Percentiles rank a stretch among this genome's conserved stretches.
Evolutionary conservation across 1,140 invertebrate species (phyloP).

Genomic region (Teleopsis dalmanni): DNA sequence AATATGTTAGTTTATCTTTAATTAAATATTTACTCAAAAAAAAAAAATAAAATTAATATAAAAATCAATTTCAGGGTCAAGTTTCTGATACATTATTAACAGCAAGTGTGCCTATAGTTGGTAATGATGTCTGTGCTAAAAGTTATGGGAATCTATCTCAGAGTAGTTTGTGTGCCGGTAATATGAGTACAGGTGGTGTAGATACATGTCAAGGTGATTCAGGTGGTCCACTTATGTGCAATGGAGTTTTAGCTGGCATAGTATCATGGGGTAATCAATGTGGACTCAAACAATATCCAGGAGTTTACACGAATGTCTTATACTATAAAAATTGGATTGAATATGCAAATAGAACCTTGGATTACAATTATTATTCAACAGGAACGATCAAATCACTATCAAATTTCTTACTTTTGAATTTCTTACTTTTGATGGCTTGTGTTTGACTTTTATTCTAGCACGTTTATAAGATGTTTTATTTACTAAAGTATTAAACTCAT

Average conservation of each 20-base stretch:
- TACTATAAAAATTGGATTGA: slow-evolving; percentile 10
- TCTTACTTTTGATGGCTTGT: no score
- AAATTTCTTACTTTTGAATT: no score
- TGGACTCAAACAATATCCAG: slow-evolving; percentile 47
- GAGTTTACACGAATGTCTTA: slow-evolving; percentile 46
- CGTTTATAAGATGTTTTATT: no score
- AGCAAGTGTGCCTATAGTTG: slow-evolving; percentile 3
- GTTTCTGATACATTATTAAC: neutral
- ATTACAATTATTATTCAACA: no score
- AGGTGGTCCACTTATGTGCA: slow-evolving; percentile 51
- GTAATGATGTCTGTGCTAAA: neutral
- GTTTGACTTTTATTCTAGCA: no score
- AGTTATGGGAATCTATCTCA: neutral
- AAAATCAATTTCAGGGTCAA: neutral
- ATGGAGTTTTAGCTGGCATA: slow-evolving; percentile 49
- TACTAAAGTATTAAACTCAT: no score
- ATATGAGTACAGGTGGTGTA: neutral
- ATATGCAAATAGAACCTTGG: no score
- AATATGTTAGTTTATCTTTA: neutral
- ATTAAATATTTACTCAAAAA: neutral
- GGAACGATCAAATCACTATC: no score
- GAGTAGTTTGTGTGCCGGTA: slow-evolving; percentile 14
- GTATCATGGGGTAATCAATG: slow-evolving; percentile 62
- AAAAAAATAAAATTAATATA: neutral
- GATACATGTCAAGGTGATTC: slow-evolving; percentile 53